Conservation (phyloP, 2,113 vertebrate genomes). For the Sinosuthora webbiana region DNA sequence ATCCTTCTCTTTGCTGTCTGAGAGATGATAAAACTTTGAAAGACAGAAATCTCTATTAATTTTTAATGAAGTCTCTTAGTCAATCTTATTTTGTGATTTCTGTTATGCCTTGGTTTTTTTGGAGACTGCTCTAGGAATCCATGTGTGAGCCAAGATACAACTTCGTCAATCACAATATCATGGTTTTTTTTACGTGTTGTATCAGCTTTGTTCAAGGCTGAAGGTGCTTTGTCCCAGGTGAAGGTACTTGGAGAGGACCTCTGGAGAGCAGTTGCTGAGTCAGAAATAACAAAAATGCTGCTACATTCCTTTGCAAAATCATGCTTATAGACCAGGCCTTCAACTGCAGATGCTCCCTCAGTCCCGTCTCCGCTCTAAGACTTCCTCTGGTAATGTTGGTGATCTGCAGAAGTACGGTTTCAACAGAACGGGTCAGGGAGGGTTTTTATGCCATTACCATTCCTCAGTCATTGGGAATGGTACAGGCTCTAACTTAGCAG, state of each 20-base stretch:
- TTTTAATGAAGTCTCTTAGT: background rate
- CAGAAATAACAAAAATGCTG: background rate
- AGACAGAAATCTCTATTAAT: background rate
- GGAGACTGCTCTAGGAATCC: background rate
- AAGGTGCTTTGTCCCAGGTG: background rate
- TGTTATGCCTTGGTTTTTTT: background rate
- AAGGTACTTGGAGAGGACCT: background rate
- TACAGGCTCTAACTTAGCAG: background rate
- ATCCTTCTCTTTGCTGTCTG: background rate
- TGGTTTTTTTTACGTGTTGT: background rate
- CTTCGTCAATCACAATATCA: background rate
- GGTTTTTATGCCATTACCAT: background rate
- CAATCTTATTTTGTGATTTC: background rate
- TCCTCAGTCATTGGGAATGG: background rate
- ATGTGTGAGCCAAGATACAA: background rate
- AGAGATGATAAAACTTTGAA: background rate
- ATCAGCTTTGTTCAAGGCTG: background rate
- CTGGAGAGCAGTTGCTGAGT: background rate
- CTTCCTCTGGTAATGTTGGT: background rate
- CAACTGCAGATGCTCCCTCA: background rate
- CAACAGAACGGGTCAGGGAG: background rate
- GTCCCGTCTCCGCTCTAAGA: fast-evolving
- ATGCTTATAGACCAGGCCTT: background rate
- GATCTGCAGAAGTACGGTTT: background rate
- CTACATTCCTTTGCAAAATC: background rate